Evolutionary conservation across 2,888 invertebrate genomes (phyloP), one percentile per base, ranked within the genome.

Genomic region (Bhutanitis thaidina): DNA sequence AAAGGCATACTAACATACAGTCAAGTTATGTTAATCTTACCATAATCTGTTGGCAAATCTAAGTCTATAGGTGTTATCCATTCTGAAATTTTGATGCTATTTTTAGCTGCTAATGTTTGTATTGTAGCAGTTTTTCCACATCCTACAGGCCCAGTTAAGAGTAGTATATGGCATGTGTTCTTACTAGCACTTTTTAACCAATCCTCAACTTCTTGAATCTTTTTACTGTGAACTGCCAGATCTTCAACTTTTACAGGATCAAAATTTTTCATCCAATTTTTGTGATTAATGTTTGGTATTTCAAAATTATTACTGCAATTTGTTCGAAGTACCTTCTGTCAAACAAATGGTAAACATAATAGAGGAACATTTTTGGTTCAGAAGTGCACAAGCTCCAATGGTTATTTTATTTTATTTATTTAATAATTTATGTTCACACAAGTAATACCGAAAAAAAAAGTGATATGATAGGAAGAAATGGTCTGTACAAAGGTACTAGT

Each of bases 61-160:
- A 92, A 91, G 76, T 95, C 94, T 8, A 93, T 62, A 4, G 97
- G 96, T 62, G 95, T 96, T 16, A 93, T 92, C 97, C 97, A 97
- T 78, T 97, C 97, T 29, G 92, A 85, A 30, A 95, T 67, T 61
- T 91, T 90, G 29, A 91, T 79, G 25, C 90, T 84, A 55, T 93
- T 76, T 61, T 93, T 92, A 48, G 90, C 87, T 30, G 95, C 94
- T 8, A 97, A 61, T 7, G 93, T 90, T 51, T 88, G 90, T 0
- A 97, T 62, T 0, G 95, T 92, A 0, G 93, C 91, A 1, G 96
- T 95, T 84, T 97, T 97, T 0, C 96, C 97, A 69, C 93, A 92
- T 0, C 97, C 97, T 0, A 96, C 92, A 15, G 97, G 95, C 0
- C 97, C 97, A 7, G 93, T 93, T 15, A 97, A 61, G 3, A 97